These are phyloP conservation scores for Heliocidaris tuberculata DNA, from an alignment of 35 echinoderm and acorn worm genomes.

Conservation along the genomic window DNA sequence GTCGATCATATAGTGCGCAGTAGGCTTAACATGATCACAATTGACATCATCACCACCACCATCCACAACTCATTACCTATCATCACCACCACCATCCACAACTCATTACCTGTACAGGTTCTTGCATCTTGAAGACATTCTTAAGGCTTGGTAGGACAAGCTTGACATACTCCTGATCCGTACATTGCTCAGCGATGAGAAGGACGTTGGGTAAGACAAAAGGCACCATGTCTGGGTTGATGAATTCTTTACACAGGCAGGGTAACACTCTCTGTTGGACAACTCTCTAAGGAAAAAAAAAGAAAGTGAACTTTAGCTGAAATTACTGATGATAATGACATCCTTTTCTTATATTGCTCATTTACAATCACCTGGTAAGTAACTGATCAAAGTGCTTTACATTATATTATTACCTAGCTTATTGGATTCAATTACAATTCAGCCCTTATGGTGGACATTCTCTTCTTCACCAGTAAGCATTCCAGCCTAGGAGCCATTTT, in stretches of 20 bases:
- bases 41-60: not conserved
- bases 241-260: conserved; percentile 78
- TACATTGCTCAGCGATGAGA: conserved; percentile 77
- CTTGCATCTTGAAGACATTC: conserved; percentile 94
- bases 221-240: conserved; percentile 97
- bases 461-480: too few species aligned
- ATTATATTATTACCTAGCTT: too few species aligned
- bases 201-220: conserved; percentile 94
- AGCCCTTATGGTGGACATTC: not conserved
- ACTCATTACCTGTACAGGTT: conserved; percentile 83
- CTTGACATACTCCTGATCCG: conserved; percentile 78
- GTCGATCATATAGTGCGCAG: too few species aligned
- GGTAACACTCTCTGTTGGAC: conserved; percentile 86
- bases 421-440: too few species aligned
- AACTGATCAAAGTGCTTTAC: too few species aligned
- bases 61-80: not conserved
- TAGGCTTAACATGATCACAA: too few species aligned
- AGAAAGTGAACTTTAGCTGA: not conserved
- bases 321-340: too few species aligned
- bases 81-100: not conserved
- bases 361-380: too few species aligned
- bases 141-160: conserved; percentile 86
- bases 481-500: too few species aligned
- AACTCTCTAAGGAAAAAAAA: conserved; percentile 74
- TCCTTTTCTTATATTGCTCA: too few species aligned